Conservation (phyloP, 2,797 vertebrate species). For the Phrynocephalus guinanensis region DNA sequence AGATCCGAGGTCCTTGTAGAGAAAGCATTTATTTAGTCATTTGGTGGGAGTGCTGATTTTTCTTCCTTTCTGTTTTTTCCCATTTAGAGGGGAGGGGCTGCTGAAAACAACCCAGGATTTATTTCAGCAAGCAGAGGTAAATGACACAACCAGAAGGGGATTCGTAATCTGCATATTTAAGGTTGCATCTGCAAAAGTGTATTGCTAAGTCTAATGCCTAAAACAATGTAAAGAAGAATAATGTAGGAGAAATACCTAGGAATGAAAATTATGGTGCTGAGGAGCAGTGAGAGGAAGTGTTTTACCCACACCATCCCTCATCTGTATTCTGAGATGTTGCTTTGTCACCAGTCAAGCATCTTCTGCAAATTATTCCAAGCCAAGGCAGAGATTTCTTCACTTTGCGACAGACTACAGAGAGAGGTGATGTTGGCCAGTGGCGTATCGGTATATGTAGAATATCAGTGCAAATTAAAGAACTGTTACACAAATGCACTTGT, state of each 20-base stretch:
- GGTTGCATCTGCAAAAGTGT: slow-evolving; percentile 2
- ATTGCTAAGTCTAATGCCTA: neutral
- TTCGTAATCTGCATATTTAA: neutral
- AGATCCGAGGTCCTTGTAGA: neutral
- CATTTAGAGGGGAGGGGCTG: slow-evolving; percentile 92
- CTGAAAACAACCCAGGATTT: slow-evolving; percentile 97
- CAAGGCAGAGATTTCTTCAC: neutral
- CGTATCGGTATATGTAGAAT: neutral
- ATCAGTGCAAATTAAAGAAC: neutral
- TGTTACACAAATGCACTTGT: neutral
- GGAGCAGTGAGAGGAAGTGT: no score
- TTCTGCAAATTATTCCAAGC: neutral
- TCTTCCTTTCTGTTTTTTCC: slow-evolving; percentile 51
- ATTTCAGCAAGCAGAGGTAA: slow-evolving; percentile 96
- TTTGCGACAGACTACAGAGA: neutral
- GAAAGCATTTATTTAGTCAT: slow-evolving; percentile 9
- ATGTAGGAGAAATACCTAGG: neutral
- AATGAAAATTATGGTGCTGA: neutral
- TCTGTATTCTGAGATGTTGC: neutral
- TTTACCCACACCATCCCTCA: neutral
- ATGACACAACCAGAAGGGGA: slow-evolving; percentile 29
- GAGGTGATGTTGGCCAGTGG: neutral
- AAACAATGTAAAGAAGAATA: neutral
- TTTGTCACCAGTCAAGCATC: neutral
- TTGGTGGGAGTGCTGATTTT: neutral